Evolutionary conservation across 2,888 invertebrate species (phyloP).

Genomic region (Melinaea menophilus): DNA sequence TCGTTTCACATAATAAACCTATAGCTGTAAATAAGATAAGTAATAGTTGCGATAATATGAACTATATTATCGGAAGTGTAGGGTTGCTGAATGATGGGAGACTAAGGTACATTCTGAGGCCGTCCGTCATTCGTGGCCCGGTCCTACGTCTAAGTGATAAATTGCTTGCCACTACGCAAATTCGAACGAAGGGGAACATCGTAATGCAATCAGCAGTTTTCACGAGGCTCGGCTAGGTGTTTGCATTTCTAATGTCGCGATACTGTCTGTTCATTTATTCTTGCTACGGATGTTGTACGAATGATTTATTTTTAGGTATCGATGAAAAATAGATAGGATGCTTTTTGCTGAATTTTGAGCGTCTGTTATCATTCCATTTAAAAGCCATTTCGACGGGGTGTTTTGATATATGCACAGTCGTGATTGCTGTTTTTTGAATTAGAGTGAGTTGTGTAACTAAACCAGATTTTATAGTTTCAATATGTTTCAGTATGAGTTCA

Average conservation of each 20-base stretch:
- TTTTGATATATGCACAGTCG: constrained; percentile 20
- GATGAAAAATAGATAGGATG: constrained; percentile 28
- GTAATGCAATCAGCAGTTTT: constrained; percentile 66
- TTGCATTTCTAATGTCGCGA: constrained; percentile 46
- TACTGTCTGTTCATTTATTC: constrained; percentile 31
- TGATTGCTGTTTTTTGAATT: constrained; percentile 4
- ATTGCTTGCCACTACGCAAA: constrained; percentile 72
- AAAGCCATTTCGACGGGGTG: constrained; percentile 21
- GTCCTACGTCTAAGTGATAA: constrained; percentile 76
- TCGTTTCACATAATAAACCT: background rate
- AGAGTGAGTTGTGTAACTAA: background rate
- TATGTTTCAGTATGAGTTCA: background rate
- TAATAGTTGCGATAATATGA: constrained; percentile 23
- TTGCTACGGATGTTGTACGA: constrained; percentile 26
- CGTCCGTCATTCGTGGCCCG: constrained; percentile 58
- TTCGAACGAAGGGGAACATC: constrained; percentile 68
- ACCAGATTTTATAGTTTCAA: constrained; percentile 1
- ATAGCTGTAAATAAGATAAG: constrained; percentile 33
- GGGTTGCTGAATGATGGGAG: constrained; percentile 36
- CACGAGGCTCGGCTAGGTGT: constrained; percentile 67
- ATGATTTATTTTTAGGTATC: constrained; percentile 30
- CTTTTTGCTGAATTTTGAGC: constrained; percentile 20
- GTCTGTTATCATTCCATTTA: constrained; percentile 26
- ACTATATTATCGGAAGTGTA: constrained; percentile 38
- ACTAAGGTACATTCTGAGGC: constrained; percentile 39